Evolutionary conservation across 2,888 invertebrate species (phyloP).

Genomic region (Rugalucina vietnamica): DNA sequence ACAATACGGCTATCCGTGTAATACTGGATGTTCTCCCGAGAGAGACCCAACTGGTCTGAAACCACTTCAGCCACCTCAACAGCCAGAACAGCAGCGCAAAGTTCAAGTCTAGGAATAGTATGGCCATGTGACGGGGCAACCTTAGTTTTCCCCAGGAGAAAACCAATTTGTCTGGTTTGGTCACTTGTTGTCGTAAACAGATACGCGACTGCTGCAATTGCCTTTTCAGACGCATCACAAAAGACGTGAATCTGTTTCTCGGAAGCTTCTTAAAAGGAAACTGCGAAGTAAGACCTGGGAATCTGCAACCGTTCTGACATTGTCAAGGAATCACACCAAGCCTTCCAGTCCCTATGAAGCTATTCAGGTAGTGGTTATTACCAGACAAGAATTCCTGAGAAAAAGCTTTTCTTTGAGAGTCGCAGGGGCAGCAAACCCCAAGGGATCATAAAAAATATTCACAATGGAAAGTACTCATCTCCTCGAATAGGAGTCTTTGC

Average conservation of each 20-base stretch:
- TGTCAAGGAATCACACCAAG: conserved; percentile 48
- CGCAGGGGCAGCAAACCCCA: not conserved
- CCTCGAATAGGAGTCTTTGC: not conserved
- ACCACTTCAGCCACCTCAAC: conserved; percentile 41
- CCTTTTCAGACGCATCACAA: conserved; percentile 62
- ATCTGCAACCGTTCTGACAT: conserved; percentile 33
- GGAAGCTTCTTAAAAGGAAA: conserved; percentile 21
- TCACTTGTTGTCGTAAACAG: conserved; percentile 15
- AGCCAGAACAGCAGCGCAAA: conserved; percentile 54
- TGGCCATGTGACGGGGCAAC: conserved; percentile 44
- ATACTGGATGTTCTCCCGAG: conserved; percentile 6
- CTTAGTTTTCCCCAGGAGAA: conserved; percentile 59
- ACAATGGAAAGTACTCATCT: not conserved
- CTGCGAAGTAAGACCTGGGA: conserved; percentile 27
- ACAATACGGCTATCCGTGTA: conserved; percentile 55
- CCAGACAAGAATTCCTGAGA: conserved; percentile 34
- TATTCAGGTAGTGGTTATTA: conserved; percentile 45
- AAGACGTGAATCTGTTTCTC: conserved; percentile 50
- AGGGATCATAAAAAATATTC: not conserved
- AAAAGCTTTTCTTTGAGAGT: not conserved
- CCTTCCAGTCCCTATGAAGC: conserved; percentile 23
- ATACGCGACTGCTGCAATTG: conserved; percentile 60
- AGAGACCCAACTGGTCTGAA: conserved; percentile 31
- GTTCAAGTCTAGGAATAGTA: conserved; percentile 57
- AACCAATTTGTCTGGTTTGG: conserved; percentile 25